Percentiles rank a stretch among this genome's conserved stretches.
phyloP scores from a whole-genome alignment of 35 echinoderm and acorn worm species.

The Heliocidaris tuberculata region DNA sequence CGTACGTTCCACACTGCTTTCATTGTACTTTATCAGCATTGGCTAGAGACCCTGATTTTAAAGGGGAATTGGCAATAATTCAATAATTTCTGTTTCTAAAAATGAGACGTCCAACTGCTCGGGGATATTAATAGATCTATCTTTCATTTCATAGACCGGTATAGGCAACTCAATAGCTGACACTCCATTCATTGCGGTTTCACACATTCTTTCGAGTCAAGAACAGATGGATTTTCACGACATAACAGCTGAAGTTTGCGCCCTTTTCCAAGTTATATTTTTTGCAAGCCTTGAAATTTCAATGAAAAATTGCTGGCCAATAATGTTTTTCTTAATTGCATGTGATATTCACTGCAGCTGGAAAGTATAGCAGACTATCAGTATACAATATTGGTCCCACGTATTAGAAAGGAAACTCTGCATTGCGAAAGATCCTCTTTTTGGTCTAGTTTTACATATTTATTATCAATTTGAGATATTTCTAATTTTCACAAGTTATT shows the following conservation, averaged over 20 bases:
- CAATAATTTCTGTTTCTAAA: slow-evolving; percentile 1
- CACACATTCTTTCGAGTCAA: background rate
- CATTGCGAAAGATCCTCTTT: too few species aligned
- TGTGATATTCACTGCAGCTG: too few species aligned
- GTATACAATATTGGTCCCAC: too few species aligned
- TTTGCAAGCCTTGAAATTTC: background rate
- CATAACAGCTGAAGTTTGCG: background rate
- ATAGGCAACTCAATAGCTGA: background rate
- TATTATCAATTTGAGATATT: too few species aligned
- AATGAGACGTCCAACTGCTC: background rate
- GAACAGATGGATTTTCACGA: background rate
- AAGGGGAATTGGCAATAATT: background rate
- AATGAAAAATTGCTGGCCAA: background rate
- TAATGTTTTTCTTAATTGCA: background rate
- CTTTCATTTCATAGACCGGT: background rate
- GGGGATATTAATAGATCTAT: background rate
- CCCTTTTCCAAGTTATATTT: background rate
- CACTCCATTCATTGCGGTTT: background rate
- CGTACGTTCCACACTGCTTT: background rate
- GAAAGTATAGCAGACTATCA: too few species aligned
- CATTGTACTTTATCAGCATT: background rate
- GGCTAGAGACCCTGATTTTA: background rate
- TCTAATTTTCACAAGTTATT: too few species aligned
- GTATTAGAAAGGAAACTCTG: too few species aligned
- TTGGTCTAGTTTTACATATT: too few species aligned